phyloP scores from a whole-genome alignment of 2,113 vertebrate species.

The Anthoscopus minutus region DNA sequence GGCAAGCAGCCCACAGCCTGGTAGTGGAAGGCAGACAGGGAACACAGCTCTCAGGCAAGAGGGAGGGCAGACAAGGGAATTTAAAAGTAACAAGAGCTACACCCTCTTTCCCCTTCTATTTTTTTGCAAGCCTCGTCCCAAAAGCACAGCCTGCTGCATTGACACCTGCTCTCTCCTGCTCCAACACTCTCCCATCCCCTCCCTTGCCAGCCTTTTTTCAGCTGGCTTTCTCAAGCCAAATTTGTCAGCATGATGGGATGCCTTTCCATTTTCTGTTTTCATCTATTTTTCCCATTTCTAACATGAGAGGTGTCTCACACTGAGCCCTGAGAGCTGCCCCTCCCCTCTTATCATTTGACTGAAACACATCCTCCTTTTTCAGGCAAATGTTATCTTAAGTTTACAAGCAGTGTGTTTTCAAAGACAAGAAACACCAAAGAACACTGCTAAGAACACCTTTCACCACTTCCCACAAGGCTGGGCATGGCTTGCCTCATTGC shows the following conservation, averaged over 20 bases:
- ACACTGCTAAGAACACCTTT: neutral
- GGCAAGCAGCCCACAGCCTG: neutral
- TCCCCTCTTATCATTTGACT: neutral
- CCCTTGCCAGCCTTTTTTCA: neutral
- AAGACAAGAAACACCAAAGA: neutral
- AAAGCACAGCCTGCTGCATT: neutral
- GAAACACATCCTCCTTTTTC: neutral
- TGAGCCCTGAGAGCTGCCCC: neutral
- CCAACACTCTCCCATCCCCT: neutral
- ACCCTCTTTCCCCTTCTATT: neutral
- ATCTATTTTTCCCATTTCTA: neutral
- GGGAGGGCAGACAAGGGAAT: neutral
- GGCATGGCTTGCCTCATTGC: neutral
- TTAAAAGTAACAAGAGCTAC: neutral
- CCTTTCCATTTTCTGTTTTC: neutral
- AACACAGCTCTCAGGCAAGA: fast-evolving
- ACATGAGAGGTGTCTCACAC: neutral
- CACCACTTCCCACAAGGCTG: neutral
- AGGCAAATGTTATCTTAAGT: neutral
- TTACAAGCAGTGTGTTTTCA: neutral
- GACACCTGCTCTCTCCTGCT: neutral
- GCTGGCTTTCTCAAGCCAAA: neutral
- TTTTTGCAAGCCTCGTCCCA: fast-evolving
- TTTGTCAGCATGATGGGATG: neutral
- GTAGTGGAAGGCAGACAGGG: neutral